Evolutionary conservation across 2,113 vertebrate genomes (phyloP), one percentile per base, ranked within the genome.

Genomic region (Ancistrus triradiatus): DNA sequence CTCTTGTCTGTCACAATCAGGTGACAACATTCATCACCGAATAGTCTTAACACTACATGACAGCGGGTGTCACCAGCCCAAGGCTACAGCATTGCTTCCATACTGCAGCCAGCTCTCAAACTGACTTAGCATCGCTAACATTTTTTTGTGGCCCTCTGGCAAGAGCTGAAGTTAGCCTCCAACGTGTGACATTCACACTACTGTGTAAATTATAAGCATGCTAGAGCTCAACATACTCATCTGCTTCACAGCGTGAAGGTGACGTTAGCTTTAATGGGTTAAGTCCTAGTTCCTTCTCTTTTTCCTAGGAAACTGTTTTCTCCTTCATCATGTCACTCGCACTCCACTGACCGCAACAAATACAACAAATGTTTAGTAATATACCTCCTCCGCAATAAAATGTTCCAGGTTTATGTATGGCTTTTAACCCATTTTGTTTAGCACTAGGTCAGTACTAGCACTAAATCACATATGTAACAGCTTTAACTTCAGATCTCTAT

Each of bases 1-100:
- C 44, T 57, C 59, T 50, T 72, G 82, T 84, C 84, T 73, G 74
- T 85, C 82, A 82, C 76, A 79, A 78, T 80, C 77, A 77, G 76
- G 77, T 67, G 50, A 79, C 77, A 64, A 59, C 38, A 66, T 72
- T 76, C 74, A 58, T 65, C 44, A 61, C 63, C 69, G 59, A 49
- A 73, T 72, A 63, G 71, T 77, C 79, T 82, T 82, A 85, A 83
- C 78, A 62, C 31, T 48, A 81, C 70, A 69, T 80, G 80, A 83
- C 66, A 69, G 73, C 71, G 68, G 71, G 79, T 78, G 83, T 84
- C 74, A 74, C 72, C 57, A 66, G 79, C 77, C 74, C 46, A 40
- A 74, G 81, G 85, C 83, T 77, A 83, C 76, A 70, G 78, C 68
- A 79, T 72, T 24, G 28, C 70, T 78, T 73, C 80, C 72, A 74